These are phyloP conservation scores for Echinarachnius parma DNA, from an alignment of 53 echinoderm and acorn worm genomes.

Conservation along the genomic window DNA sequence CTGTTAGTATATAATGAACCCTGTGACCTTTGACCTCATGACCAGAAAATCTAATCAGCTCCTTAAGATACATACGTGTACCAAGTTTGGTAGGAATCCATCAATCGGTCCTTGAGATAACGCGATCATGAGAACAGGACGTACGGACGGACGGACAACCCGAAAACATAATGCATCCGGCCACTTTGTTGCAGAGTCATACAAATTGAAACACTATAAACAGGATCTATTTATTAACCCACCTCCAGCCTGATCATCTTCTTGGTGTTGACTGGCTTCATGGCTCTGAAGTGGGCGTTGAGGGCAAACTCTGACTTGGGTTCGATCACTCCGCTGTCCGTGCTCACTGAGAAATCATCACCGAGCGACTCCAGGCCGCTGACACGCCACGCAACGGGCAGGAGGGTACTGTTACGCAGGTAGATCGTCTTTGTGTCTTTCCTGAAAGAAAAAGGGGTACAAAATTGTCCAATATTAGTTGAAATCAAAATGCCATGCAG, in stretches of 20 bases:
- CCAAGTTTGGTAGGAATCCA: too few relatives aligned
- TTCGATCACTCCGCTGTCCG: constrained; percentile 83
- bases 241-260: constrained; percentile 97
- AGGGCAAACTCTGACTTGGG: constrained; percentile 99
- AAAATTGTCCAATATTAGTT: too few relatives aligned
- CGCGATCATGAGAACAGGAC: too few relatives aligned
- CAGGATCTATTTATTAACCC: constrained; percentile 44
- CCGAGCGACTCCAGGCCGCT: constrained; percentile 97
- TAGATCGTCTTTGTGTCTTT: constrained; percentile 99
- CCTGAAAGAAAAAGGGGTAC: constrained; percentile 51
- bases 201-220: constrained; percentile 91
- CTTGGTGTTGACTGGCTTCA: constrained; percentile 93
- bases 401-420: constrained; percentile 91
- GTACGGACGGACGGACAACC: too few relatives aligned
- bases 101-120: too few relatives aligned
- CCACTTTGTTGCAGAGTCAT: constrained; percentile 98
- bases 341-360: constrained; percentile 95
- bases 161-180: too few relatives aligned
- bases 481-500: too few relatives aligned
- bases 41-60: too few relatives aligned
- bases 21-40: too few relatives aligned
- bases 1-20: too few relatives aligned
- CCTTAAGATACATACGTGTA: too few relatives aligned
- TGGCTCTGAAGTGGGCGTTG: constrained; percentile 96
- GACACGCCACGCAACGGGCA: constrained; percentile 89